Evolutionary conservation across 2,888 invertebrate genomes (phyloP), one percentile per base, ranked within the genome.

Genomic region (Candidula unifasciata): DNA sequence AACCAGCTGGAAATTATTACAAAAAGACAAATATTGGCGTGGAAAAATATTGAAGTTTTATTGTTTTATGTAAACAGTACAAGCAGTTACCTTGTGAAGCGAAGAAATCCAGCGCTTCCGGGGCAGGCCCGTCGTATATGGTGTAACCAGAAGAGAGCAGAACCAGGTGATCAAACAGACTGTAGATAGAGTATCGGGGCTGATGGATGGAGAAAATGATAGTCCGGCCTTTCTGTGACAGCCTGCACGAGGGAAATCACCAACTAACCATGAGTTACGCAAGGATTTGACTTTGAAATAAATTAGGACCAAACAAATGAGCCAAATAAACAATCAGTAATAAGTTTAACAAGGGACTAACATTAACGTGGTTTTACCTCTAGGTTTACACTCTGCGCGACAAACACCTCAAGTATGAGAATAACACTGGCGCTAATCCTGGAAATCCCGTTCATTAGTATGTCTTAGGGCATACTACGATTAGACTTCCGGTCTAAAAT

Each of bases 171-270:
- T 92, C 91, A 84, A 93, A 92, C 86, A 91, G 85, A 33, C 89
- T 88, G 87, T 87, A 92, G 83, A 93, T 93, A 78, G 90, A 88
- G 86, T 88, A 93, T 27, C 92, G 88, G 0, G 92, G 92, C 87
- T 92, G 92, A 85, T 92, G 92, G 66, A 92, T 92, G 57, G 92
- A 92, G 85, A 93, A 91, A 10, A 92, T 89, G 33, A 92, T 88
- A 6, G 92, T 92, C 27, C 88, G 86, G 27, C 91, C 92, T 52
- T 84, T 82, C 5, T 77, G 60, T 8, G 90, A 84, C 44, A 93
- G 79, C 37, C 91, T 91, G 86, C 68, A n/a, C 8, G 44, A 21
- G 21, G 18, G 69, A 16, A 5, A 60, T n/a, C n/a, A n/a, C 10
- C 10, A 54, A 54, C 57, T 18, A 54, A 54, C 57, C 57, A 54